Evolutionary conservation across 2,113 vertebrate genomes (phyloP).

Genomic region (Lepus timidus): DNA sequence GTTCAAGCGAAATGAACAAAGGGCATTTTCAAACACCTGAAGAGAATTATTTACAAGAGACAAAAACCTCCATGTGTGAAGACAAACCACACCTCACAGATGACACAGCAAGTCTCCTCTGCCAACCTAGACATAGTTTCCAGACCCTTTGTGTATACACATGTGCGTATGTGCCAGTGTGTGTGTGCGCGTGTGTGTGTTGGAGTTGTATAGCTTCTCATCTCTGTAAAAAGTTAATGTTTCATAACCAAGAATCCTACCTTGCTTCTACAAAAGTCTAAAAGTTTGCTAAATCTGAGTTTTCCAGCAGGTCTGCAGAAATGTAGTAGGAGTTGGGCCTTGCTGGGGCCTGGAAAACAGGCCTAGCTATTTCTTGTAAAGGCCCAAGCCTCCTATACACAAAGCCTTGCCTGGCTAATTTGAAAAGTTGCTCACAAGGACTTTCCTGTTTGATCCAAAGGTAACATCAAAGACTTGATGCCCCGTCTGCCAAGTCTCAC

Average conservation of each 20-base stretch:
- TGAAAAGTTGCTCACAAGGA: slow-evolving; percentile 31
- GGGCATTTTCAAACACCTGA: neutral
- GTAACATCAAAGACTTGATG: slow-evolving; percentile 68
- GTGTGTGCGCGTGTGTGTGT: neutral
- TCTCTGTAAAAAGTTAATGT: slow-evolving; percentile 14
- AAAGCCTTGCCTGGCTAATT: slow-evolving; percentile 20
- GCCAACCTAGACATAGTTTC: slow-evolving; percentile 13
- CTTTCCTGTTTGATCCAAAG: slow-evolving; percentile 37
- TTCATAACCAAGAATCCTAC: slow-evolving; percentile 51
- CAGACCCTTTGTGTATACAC: neutral
- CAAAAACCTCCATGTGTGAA: slow-evolving; percentile 59
- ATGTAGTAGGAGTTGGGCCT: neutral
- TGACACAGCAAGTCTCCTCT: neutral
- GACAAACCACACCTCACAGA: slow-evolving; percentile 11
- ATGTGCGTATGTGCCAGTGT: neutral
- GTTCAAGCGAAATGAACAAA: neutral
- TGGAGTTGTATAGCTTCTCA: neutral
- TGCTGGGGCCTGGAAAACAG: neutral
- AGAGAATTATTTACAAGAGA: slow-evolving; percentile 46
- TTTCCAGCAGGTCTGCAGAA: neutral
- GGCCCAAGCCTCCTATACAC: neutral
- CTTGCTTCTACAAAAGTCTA: slow-evolving; percentile 36
- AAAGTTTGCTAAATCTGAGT: neutral
- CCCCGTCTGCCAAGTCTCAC: slow-evolving; percentile 65
- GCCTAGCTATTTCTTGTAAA: neutral